Evolutionary conservation across 2,888 invertebrate genomes (phyloP), one percentile per base, ranked within the genome.

Genomic region (Tetranychus truncatus): DNA sequence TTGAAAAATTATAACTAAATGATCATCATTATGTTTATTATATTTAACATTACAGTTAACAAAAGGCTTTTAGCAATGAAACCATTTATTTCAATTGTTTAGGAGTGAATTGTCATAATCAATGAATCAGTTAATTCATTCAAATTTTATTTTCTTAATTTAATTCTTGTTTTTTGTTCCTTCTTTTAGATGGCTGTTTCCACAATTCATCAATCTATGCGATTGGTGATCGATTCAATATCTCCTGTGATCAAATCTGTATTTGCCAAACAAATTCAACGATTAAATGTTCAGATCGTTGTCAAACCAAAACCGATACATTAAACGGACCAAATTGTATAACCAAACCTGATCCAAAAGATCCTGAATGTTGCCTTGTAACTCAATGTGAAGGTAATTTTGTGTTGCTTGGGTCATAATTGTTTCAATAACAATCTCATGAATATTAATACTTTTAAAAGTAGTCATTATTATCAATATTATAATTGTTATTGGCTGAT

Each of bases 221-320:
- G 71, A 85, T 88, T 72, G 89, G 91, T 6, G 87, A 88, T 78
- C 87, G 85, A 24, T 88, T 91, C 83, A 87, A 90, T 81, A 88
- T 91, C 77, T 91, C 88, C 21, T 93, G 92, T 80, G 87, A 88
- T 74, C 87, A 88, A 81, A 86, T 88, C 55, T 93, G 93, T 81
- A 84, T 86, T 71, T 93, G 93, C 80, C 88, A 88, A 78, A 85
- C 86, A 7, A 88, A 86, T 75, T 91, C 90, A 18, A 45, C 46
- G 46, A 34, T 75, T 4, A 75, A 77, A 45, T 77, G 77, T 65
- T 71, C 74, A 9, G 73, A 74, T 34, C 45, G 76, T 44, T 77
- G 77, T 45, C 45, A 45, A 24, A 69, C 46, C 45, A 34, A 66
- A 45, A 74, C 76, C 5, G 73, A 74, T 6, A 34, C 71, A 45